Evolutionary conservation across 2,888 invertebrate genomes (phyloP), one percentile per base, ranked within the genome.

Genomic region (Oeneis ivallda): DNA sequence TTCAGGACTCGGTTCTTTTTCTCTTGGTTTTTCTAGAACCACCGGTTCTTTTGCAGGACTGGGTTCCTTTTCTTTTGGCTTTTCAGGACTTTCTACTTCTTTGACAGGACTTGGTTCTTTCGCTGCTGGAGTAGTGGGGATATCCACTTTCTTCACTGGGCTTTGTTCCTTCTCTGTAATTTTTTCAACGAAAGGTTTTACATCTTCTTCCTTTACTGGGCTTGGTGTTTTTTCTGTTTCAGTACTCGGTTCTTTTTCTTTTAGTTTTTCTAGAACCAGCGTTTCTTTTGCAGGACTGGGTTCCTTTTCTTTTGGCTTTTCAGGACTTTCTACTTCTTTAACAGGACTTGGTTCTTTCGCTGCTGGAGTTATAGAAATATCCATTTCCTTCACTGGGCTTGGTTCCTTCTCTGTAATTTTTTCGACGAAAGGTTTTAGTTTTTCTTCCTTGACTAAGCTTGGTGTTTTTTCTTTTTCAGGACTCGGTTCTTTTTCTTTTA

Each of bases 381-480:
- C n/a, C n/a, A n/a, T n/a, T n/a, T n/a, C n/a, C n/a, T n/a, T n/a
- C n/a, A n/a, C n/a, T n/a, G n/a, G n/a, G n/a, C n/a, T n/a, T n/a
- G n/a, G n/a, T n/a, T n/a, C n/a, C n/a, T n/a, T n/a, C n/a, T n/a
- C n/a, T n/a, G n/a, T n/a, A n/a, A n/a, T n/a, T n/a, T n/a, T n/a
- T n/a, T n/a, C n/a, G n/a, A n/a, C n/a, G n/a, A n/a, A n/a, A n/a
- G n/a, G n/a, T n/a, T n/a, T n/a, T n/a, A n/a, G n/a, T n/a, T n/a
- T n/a, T n/a, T n/a, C n/a, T n/a, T n/a, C n/a, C n/a, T n/a, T n/a
- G n/a, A n/a, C n/a, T n/a, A n/a, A n/a, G n/a, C 49, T 49, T 4
- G 49, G 49, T 17, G 49, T 6, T 3, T 68, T 62, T 39, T 72
- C 70, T 49, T 69, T 59, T 0, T 67, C 63, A 41, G 73, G 68